Base-by-base conservation (phyloP, 2,113 vertebrate species). In the Perccottus glenii region DNA sequence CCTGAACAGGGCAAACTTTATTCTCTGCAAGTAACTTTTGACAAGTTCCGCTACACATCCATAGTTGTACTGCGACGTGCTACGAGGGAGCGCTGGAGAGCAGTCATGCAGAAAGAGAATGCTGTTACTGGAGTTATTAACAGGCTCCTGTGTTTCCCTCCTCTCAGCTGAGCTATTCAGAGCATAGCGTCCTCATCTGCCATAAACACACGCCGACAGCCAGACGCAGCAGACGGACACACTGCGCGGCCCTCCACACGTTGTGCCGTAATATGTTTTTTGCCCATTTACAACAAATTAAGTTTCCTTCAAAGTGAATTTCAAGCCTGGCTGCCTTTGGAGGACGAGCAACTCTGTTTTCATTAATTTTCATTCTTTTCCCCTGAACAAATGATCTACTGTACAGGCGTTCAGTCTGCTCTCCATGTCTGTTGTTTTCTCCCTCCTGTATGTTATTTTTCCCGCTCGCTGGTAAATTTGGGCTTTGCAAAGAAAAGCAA, bases 251-350 rank as follows among this genome's bases (percentile, higher is more conserved):
- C 75, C 77, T 87, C 76, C 59, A 67, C 40, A 59, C 74, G 53
- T 93, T 91, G 93, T 87, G 88, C 92, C 93, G 93, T 94, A 96
- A 96, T 96, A 95, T 95, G 94, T 95, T 96, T 95, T 94, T 95
- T 94, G 93, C 94, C 93, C 94, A 94, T 96, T 92, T 96, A 96
- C 94, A 94, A 95, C 94, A 98, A 98, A 98, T 98, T 96, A 96
- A 92, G 95, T 94, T 96, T 95, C 87, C 77, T 92, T 96, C 94
- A 96, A 96, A 98, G 94, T 97, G 94, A 96, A 98, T 97, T 96
- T 98, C 96, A 96, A 94, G 96, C 95, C 93, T 94, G 95, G 91
- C 93, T 93, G 94, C 91, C 82, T 92, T 97, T 93, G 47, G 85
- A 94, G 94, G 94, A 93, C 93, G 92, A 94, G 93, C 93, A 94